Evolutionary conservation across 2,113 vertebrate species (phyloP), one percentile per base, ranked within the genome.

Genomic region (Hippopotamus amphibius): DNA sequence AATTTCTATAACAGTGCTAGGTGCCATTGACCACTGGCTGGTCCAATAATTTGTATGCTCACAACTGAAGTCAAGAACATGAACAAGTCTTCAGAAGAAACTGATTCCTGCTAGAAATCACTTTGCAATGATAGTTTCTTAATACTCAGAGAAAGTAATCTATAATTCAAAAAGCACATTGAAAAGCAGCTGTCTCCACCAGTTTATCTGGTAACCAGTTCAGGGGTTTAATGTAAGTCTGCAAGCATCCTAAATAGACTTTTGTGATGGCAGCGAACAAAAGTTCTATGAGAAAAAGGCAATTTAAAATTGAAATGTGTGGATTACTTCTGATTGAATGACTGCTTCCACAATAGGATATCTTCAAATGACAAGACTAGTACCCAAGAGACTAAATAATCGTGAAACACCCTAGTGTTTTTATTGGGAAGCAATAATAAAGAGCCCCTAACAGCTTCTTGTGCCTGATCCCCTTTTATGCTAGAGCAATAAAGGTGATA

Each of bases 171-270:
- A 98, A 97, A 90, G 93, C 24, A 88, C 74, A 77, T 8, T 93
- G 33, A 93, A 92, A 97, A 97, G 79, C 92, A 89, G 95, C 96
- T 96, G 22, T 63, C 93, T 80, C 87, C 0, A 26, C 46, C 30
- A 53, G 88, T 97, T 97, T 68, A 92, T 96, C 76, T 69, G 63
- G 81, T 77, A 95, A 94, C 90, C 97, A 98, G 50, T 72, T 97
- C 96, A 74, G 97, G 63, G 91, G 74, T 77, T 97, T 96, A 92
- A 94, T 97, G 93, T 87, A 98, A 97, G 92, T 80, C 97, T 96
- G 63, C 69, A 94, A 96, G 93, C 92, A 90, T 94, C 85, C 66
- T 86, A 88, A 33, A 87, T 69, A 91, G 89, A 96, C 76, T 96
- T 96, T 59, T 97, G 81, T 96, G 88, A 66, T 87, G 82, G 89